Conservation (phyloP, 2,797 vertebrate genomes). For the Muscicapa comitata region DNA sequence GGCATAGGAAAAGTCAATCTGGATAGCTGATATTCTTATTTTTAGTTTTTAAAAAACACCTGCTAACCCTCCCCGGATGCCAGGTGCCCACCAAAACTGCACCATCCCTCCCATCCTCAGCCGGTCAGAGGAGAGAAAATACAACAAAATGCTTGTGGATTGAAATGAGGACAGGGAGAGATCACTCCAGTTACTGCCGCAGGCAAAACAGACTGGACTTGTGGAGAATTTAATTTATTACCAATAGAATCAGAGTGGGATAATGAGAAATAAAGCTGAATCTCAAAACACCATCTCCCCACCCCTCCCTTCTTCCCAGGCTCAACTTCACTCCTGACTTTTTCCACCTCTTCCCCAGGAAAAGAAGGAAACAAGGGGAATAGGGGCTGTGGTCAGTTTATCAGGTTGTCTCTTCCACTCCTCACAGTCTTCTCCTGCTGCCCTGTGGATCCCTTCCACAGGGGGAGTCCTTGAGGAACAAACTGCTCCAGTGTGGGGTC, state of each 20-base stretch:
- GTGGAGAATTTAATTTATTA: not conserved
- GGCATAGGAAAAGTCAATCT: not conserved
- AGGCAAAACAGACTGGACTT: not conserved
- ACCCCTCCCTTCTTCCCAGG: not conserved
- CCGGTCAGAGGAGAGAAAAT: not conserved
- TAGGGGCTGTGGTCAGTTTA: not conserved
- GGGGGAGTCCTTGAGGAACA: not conserved
- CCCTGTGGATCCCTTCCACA: not conserved
- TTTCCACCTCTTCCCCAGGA: not conserved
- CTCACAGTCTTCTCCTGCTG: not conserved
- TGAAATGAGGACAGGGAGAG: not conserved
- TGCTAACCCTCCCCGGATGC: not conserved
- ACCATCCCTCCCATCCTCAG: not conserved
- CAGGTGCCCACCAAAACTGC: not conserved
- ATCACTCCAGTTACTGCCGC: not conserved
- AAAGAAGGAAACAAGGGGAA: not conserved
- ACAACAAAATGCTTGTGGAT: not conserved
- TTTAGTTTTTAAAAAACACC: not conserved
- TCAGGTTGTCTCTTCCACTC: not conserved
- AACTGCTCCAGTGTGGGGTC: not conserved
- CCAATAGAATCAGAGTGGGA: not conserved
- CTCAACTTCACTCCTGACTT: not conserved
- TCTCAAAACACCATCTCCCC: not conserved
- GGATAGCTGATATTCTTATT: not conserved
- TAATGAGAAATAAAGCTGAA: not conserved